Evolutionary conservation across 2,888 invertebrate species (phyloP), one percentile per base, ranked within the genome.

Genomic region (Gnatocerus cornutus): DNA sequence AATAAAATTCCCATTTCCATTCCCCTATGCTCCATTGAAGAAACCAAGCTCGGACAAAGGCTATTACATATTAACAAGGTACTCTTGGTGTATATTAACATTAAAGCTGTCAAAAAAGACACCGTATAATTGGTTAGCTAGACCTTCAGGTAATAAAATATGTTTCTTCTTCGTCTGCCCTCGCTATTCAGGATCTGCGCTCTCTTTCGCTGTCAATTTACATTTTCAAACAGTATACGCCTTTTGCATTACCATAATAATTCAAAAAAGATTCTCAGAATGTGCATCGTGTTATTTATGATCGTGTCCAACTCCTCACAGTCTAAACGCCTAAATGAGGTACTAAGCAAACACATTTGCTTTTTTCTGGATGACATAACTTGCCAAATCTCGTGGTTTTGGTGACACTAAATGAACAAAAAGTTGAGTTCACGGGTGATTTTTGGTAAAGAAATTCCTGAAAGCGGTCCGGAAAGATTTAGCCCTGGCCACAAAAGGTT

Each of bases 11-110:
- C 62, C 53, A 68, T 46, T 65, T 41, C 56, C 65, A 56, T 65
- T 65, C 65, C 64, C 64, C 33, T 30, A 43, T 69, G 74, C 68
- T 79, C 79, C 78, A 79, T 80, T 80, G 77, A 79, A 77, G 77
- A 75, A 78, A 78, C 76, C 78, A 76, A 76, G 73, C 74, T 74
- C 73, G 78, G 77, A 78, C 78, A 81, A 83, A 83, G 81, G 82
- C 83, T 81, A 84, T 84, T 84, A 84, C 84, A 84, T 83, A 84
- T 84, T 84, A 84, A 85, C 84, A 84, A 84, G 84, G 83, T 83
- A 83, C 83, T 84, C 82, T 83, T 81, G 56, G 83, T 82, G 83
- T 83, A 82, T 82, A 84, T 85, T 85, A 84, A 84, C 84, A 84
- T 84, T 84, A 84, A 84, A 84, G 78, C 84, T 84, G 85, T 84